Base-by-base conservation (phyloP, 1,140 invertebrate genomes). In the Phenacoccus solenopsis region DNA sequence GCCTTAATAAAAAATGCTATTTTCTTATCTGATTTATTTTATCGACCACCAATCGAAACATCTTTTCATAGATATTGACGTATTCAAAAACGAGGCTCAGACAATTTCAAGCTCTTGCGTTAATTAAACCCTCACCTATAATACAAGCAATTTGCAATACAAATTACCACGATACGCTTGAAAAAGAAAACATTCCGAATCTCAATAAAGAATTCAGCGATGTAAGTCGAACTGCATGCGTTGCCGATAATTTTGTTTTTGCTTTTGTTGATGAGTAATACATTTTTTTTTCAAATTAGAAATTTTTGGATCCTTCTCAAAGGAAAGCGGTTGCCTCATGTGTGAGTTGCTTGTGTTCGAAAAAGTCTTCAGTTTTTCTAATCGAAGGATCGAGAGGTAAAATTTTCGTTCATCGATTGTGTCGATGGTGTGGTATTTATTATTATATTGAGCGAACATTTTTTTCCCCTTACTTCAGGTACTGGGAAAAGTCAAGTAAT, bases 51-150 rank as follows among this genome's bases (percentile, higher is more conserved):
- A n/a, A n/a, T n/a, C n/a, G n/a, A n/a, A n/a, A n/a, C n/a, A n/a
- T n/a, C n/a, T n/a, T n/a, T n/a, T n/a, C n/a, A n/a, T 49, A 64
- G 59, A 22, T 64, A 64, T 64, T 64, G 59, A 64, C 4, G 12
- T 64, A 64, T 16, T 2, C 25, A 5, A 64, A 24, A 24, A 10
- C 10, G 5, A 5, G 22, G 12, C 25, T 64, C 1, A 22, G 21
- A 4, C 59, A 24, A 20, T 64, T 64, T 20, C 59, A 64, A 64
- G 59, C 22, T 22, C 16, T 64, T 1, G 59, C 7, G 5, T 24
- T 64, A 22, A 9, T 20, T 10, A 64, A 9, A 9, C 2, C 4
- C 2, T 64, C 10, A 10, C 22, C 59, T 3, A 24, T 64, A 13
- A 64, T 27, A 2, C 12, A 64, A 10, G 20, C 25, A 10, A 24